phyloP scores from a whole-genome alignment of 1,140 invertebrate genomes.

The Musca domestica region DNA sequence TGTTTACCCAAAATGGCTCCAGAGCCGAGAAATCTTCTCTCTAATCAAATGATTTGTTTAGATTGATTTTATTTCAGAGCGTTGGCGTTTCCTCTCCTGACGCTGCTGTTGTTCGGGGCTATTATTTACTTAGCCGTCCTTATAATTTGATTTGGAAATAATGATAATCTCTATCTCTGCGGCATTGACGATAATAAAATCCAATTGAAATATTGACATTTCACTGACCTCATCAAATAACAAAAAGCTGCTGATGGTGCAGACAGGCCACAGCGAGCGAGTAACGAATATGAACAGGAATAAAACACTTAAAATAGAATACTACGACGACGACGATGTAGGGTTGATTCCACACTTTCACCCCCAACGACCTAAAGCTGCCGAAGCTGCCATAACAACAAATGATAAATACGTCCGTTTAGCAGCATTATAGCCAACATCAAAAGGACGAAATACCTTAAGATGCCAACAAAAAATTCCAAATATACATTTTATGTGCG shows the following conservation, averaged over 20 bases:
- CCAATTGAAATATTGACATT: slow-evolving; percentile 15
- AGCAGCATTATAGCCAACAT: neutral
- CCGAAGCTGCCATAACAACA: too few relatives aligned
- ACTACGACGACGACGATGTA: neutral
- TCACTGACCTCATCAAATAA: slow-evolving; percentile 14
- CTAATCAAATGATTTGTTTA: too few relatives aligned
- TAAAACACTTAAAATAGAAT: neutral
- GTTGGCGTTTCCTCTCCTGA: too few relatives aligned
- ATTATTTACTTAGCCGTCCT: neutral
- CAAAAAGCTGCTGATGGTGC: neutral
- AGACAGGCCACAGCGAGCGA: neutral
- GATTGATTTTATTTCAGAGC: too few relatives aligned
- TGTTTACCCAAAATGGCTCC: too few relatives aligned
- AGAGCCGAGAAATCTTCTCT: too few relatives aligned
- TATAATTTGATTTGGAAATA: slow-evolving; percentile 17
- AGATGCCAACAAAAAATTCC: neutral
- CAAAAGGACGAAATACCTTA: neutral
- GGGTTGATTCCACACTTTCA: neutral
- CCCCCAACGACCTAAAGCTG: neutral
- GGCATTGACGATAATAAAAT: slow-evolving; percentile 1
- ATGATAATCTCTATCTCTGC: slow-evolving; percentile 3
- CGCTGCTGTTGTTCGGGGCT: too few relatives aligned
- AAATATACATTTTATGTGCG: neutral
- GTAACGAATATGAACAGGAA: neutral
- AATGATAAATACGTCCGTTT: neutral